A percentile compares a stretch with the other conserved stretches of the same genome.
These are phyloP conservation scores for Parauchenoglanis punctatus DNA, from an alignment of 2,797 vertebrate genomes.

Conservation along the genomic window DNA sequence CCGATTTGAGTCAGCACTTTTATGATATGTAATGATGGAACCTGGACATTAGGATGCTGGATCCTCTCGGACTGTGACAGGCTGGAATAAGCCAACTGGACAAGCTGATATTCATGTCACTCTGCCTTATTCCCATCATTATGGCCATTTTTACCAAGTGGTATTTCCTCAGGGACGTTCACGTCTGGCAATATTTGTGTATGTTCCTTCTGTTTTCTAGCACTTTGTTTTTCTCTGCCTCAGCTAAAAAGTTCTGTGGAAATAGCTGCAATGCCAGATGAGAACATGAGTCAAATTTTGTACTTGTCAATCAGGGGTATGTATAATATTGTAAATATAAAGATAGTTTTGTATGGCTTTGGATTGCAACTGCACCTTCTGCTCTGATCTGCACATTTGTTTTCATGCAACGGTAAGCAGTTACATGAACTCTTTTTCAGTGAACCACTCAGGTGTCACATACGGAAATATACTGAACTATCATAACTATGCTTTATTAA, in stretches of 20 bases:
- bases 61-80: slow-evolving; percentile 22
- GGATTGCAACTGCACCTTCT: slow-evolving; percentile 39
- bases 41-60: background rate
- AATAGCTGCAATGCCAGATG: slow-evolving; percentile 50
- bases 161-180: slow-evolving; percentile 52
- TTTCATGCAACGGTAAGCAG: slow-evolving; percentile 27
- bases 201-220: slow-evolving; percentile 16
- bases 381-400: slow-evolving; percentile 19
- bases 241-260: slow-evolving; percentile 14
- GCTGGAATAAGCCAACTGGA: slow-evolving; percentile 11
- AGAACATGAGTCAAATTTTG: slow-evolving; percentile 44
- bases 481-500: background rate
- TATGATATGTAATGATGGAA: slow-evolving; percentile 28
- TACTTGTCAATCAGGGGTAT: slow-evolving; percentile 54
- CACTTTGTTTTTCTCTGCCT: slow-evolving; percentile 27
- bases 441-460: slow-evolving; percentile 34
- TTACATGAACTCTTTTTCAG: background rate
- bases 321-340: slow-evolving; percentile 46
- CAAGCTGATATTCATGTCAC: background rate
- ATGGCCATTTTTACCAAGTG: slow-evolving; percentile 14
- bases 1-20: slow-evolving; percentile 25
- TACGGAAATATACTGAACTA: slow-evolving; percentile 8
- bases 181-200: slow-evolving; percentile 25
- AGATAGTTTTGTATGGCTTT: slow-evolving; percentile 32
- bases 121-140: slow-evolving; percentile 15